A percentile compares a stretch with the other conserved stretches of the same genome.
Conservation (phyloP, 2,888 invertebrate genomes). For the Teleiodes luculella region DNA sequence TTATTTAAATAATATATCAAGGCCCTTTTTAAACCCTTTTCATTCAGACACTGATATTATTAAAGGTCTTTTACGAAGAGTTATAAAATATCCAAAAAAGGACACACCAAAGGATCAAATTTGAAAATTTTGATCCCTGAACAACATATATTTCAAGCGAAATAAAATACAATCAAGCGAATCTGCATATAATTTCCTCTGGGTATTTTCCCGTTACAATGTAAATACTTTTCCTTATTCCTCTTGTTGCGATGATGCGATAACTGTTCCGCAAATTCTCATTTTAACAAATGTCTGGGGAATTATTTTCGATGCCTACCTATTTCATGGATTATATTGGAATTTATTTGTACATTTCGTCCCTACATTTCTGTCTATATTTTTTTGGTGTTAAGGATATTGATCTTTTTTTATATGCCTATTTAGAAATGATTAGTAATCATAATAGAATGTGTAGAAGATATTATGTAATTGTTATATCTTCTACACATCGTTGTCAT, state of each 20-base stretch:
- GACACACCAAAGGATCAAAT: not conserved
- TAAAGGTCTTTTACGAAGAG: no score
- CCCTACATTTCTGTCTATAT: not conserved
- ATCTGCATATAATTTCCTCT: slow-evolving; percentile 33
- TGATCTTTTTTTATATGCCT: no score
- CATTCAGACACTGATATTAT: no score
- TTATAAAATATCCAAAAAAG: not conserved
- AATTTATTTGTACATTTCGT: not conserved
- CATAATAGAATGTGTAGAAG: no score
- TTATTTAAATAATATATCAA: no score
- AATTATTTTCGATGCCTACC: not conserved
- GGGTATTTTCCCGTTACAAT: slow-evolving; percentile 24
- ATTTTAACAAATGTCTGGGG: not conserved
- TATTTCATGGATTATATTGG: not conserved
- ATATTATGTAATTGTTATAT: no score
- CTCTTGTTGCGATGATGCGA: slow-evolving; percentile 5
- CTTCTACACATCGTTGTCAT: no score
- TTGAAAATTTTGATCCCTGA: no score
- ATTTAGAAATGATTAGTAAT: no score
- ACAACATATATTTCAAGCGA: not conserved
- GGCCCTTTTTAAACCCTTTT: no score
- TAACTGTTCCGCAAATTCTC: slow-evolving; percentile 11
- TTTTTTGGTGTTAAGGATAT: no score
- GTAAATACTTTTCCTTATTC: slow-evolving; percentile 8
- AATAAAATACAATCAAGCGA: slow-evolving; percentile 17